These are phyloP conservation scores for Neoniphon sammara DNA, from an alignment of 2,797 vertebrate species.

Conservation along the genomic window DNA sequence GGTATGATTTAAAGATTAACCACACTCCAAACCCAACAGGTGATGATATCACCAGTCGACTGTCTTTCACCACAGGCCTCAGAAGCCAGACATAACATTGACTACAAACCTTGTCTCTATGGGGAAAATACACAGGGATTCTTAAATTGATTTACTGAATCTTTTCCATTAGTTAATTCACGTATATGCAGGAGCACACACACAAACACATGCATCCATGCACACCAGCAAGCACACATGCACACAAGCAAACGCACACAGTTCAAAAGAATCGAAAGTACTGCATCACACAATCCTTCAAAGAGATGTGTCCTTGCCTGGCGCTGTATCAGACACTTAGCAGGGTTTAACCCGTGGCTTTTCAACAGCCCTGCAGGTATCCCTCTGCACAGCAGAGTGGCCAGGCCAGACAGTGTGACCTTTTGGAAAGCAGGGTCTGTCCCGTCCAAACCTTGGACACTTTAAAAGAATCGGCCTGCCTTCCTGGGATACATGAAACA, in stretches of 20 bases:
- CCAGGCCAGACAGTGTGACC: slow-evolving; percentile 49
- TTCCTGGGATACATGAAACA: slow-evolving; percentile 35
- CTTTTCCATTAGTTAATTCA: too few relatives aligned
- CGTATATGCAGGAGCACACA: too few relatives aligned
- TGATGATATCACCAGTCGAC: too few relatives aligned
- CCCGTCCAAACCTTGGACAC: slow-evolving; percentile 39
- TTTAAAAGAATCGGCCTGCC: slow-evolving; percentile 53
- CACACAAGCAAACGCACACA: background rate
- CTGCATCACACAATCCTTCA: slow-evolving; percentile 4
- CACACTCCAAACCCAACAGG: too few relatives aligned
- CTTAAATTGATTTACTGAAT: too few relatives aligned
- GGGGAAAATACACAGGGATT: too few relatives aligned
- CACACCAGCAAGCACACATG: background rate
- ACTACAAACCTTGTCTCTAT: too few relatives aligned
- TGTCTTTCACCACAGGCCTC: too few relatives aligned
- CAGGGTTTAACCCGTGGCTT: slow-evolving; percentile 47
- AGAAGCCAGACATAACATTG: too few relatives aligned
- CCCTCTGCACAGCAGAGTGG: slow-evolving; percentile 53
- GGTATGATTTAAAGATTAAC: too few relatives aligned
- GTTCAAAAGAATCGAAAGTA: slow-evolving; percentile 19
- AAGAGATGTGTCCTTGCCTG: slow-evolving; percentile 35
- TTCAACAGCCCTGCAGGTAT: slow-evolving; percentile 28
- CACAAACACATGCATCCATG: too few relatives aligned
- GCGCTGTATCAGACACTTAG: slow-evolving; percentile 33
- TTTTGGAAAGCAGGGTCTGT: slow-evolving; percentile 56